Evolutionary conservation across 2,113 vertebrate genomes (phyloP).

Genomic region (Aphelocoma coerulescens): DNA sequence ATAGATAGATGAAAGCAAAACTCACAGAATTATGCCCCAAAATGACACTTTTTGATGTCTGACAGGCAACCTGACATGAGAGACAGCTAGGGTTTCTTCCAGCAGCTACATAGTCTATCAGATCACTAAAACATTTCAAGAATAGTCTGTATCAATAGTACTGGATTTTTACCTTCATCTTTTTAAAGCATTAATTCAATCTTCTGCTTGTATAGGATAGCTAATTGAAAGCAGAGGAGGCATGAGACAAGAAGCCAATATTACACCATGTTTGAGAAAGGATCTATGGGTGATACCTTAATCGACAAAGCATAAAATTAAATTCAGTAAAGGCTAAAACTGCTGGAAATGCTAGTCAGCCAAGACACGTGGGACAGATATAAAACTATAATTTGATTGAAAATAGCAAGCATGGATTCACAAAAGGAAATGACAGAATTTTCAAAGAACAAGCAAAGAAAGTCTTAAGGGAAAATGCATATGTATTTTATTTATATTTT

Average conservation of each 20-base stretch:
- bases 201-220: background rate
- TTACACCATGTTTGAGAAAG: background rate
- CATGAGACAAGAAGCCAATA: background rate
- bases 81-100: background rate
- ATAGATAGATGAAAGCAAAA: background rate
- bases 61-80: background rate
- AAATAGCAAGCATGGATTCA: background rate
- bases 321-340: background rate
- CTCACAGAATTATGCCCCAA: background rate
- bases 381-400: background rate
- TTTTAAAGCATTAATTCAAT: background rate
- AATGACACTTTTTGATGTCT: background rate
- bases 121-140: background rate
- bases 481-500: background rate
- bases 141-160: background rate
- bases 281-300: background rate
- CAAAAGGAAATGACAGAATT: background rate
- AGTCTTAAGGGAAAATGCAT: background rate
- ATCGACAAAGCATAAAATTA: background rate
- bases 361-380: background rate
- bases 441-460: background rate
- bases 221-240: background rate
- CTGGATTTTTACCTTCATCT: background rate
- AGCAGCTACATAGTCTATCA: background rate
- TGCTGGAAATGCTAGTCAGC: background rate